Percentiles rank a stretch among this genome's conserved stretches.
These are phyloP conservation scores for Nyctibius bracteatus DNA, from an alignment of 2,113 vertebrate species.

Conservation along the genomic window DNA sequence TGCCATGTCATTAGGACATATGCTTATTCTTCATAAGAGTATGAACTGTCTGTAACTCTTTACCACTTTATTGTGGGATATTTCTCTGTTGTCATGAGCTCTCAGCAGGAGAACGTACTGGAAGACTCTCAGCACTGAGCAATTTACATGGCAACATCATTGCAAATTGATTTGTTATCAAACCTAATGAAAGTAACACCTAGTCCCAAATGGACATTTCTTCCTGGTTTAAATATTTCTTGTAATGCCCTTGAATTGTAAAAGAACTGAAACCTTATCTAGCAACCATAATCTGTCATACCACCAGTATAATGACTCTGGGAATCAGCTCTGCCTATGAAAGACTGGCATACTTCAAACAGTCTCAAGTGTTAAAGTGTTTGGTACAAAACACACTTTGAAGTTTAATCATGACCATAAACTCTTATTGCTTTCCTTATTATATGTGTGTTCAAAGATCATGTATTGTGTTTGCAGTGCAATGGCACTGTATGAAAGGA, in stretches of 20 bases:
- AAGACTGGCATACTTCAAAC: background rate
- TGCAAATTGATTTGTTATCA: background rate
- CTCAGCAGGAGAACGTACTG: background rate
- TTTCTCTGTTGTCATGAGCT: background rate
- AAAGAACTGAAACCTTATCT: background rate
- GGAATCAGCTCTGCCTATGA: background rate
- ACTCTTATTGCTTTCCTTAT: background rate
- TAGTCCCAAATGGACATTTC: background rate
- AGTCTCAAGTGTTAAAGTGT: background rate
- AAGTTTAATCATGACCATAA: conserved; percentile 27
- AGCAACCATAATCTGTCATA: background rate
- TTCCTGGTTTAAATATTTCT: background rate
- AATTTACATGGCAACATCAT: background rate
- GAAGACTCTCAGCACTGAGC: background rate
- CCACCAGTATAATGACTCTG: background rate
- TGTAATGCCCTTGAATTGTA: background rate
- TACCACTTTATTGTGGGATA: background rate
- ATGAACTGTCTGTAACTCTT: background rate
- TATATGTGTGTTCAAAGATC: background rate
- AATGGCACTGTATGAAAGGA: background rate
- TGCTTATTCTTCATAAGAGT: background rate
- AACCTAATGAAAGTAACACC: background rate
- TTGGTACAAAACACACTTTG: conserved; percentile 37
- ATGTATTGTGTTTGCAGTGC: background rate
- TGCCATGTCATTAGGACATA: background rate